Percentiles rank a stretch among this genome's conserved stretches.
Conservation (phyloP, 2,888 invertebrate genomes). For the Gryllus longicercus region DNA sequence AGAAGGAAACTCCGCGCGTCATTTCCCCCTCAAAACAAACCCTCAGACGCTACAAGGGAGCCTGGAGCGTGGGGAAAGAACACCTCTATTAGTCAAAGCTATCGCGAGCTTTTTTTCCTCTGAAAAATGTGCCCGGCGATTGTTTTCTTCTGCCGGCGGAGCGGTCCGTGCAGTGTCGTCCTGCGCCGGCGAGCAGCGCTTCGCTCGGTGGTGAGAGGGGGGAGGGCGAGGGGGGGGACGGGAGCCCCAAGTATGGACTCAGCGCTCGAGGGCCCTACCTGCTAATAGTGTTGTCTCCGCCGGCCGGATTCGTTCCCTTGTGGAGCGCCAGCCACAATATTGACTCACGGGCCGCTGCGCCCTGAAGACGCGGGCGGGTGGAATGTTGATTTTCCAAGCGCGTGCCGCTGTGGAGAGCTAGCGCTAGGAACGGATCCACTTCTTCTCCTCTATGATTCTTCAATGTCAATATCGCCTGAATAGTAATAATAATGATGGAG, state of each 20-base stretch:
- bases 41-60: not conserved
- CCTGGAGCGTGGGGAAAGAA: not conserved
- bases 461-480: too few relatives aligned
- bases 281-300: slow-evolving; percentile 17
- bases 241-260: not conserved
- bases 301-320: not conserved
- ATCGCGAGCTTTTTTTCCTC: not conserved
- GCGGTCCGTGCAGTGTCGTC: not conserved
- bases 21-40: slow-evolving; percentile 1
- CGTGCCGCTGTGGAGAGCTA: too few relatives aligned
- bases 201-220: too few relatives aligned
- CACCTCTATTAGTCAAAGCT: slow-evolving; percentile 5
- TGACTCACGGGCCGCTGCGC: not conserved
- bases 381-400: too few relatives aligned
- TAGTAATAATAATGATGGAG: too few relatives aligned
- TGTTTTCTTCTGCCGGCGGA: not conserved
- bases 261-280: not conserved
- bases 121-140: not conserved
- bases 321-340: not conserved
- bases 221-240: too few relatives aligned
- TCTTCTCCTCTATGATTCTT: too few relatives aligned
- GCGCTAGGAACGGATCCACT: too few relatives aligned
- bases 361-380: too few relatives aligned
- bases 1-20: not conserved
- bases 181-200: not conserved